Base-by-base conservation (phyloP, 2,113 vertebrate species). In the Ibidorhyncha struthersii region DNA sequence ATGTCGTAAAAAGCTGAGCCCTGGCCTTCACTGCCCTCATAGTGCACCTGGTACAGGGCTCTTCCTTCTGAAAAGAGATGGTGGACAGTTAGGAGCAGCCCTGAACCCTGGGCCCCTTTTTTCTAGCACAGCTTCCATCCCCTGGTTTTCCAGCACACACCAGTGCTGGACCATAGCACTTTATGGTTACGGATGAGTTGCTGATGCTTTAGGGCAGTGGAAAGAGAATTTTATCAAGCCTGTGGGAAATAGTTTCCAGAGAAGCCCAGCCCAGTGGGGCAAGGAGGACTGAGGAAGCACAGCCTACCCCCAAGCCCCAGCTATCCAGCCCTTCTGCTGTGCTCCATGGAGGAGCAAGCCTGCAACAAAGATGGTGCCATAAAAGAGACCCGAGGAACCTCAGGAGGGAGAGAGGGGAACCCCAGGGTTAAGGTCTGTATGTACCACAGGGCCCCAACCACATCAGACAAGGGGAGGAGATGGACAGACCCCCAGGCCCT, bases 1-100 rank as follows among this genome's bases (percentile, higher is more conserved):
- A 99, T 98, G 96, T 99, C 99, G 2, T 99, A 99, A 73, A 99
- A 96, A 62, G 98, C 97, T 0, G 99, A 98, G 70, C 96, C 98
- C 0, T 88, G 97, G 69, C 98, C 98, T 38, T 90, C 92, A 5
- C 97, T 90, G 22, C 97, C 97, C 91, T 98, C 98, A 18, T 98
- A 99, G 59, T 93, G 98, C 59, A 99, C 98, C 89, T 99, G 98
- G 97, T 99, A 99, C 82, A 99, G 97, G 38, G 98, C 93, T 50
- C 92, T 97, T 27, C 99, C 99, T 34, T 98, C 99, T 99, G 91
- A 49, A 94, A 65, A 89, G 74, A 96, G 61, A 95, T 17, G 61
- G 18, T 45, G 73, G 49, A 90, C 63, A 62, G 27, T 87, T 20
- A 91, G 66, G 22, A 70, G 79, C 27, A 62, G 61, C 52, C 34